Conservation (phyloP, 1,140 invertebrate species). For the Eufriesea mexicana region DNA sequence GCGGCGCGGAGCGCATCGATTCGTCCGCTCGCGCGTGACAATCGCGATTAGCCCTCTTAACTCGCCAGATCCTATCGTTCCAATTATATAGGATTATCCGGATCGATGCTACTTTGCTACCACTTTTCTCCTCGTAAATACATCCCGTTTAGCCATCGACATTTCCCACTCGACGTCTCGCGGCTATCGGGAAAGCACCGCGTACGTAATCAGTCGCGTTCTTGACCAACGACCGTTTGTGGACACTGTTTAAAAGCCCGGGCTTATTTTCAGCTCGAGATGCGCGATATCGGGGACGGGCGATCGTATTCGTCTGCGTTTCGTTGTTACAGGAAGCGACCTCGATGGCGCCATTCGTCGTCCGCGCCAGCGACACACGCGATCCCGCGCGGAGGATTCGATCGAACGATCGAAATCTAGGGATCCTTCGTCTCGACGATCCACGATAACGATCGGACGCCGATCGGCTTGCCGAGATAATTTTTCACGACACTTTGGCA, state of each 20-base stretch:
- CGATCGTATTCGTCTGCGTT: neutral
- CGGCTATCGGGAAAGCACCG: neutral
- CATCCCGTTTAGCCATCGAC: slow-evolving; percentile 42
- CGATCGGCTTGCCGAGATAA: neutral
- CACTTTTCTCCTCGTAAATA: slow-evolving; percentile 54
- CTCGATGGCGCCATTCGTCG: neutral
- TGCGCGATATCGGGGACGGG: neutral
- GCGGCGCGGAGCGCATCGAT: slow-evolving; percentile 15
- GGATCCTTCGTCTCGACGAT: neutral
- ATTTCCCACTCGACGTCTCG: slow-evolving; percentile 13
- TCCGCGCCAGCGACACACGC: neutral
- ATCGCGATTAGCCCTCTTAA: slow-evolving; percentile 46
- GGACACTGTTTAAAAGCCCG: slow-evolving; percentile 9
- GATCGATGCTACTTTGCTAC: slow-evolving; percentile 40
- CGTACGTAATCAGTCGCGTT: neutral
- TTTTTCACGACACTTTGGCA: neutral
- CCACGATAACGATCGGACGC: neutral
- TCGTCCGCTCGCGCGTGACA: slow-evolving; percentile 39
- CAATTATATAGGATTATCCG: slow-evolving; percentile 52
- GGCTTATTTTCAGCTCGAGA: neutral
- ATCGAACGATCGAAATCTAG: neutral
- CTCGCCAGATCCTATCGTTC: slow-evolving; percentile 36
- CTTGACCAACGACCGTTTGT: neutral
- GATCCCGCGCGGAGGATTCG: neutral
- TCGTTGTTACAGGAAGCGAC: neutral